Percentiles rank a stretch among this genome's conserved stretches.
Conservation (phyloP, 1,140 invertebrate genomes). For the Radopholus similis region DNA sequence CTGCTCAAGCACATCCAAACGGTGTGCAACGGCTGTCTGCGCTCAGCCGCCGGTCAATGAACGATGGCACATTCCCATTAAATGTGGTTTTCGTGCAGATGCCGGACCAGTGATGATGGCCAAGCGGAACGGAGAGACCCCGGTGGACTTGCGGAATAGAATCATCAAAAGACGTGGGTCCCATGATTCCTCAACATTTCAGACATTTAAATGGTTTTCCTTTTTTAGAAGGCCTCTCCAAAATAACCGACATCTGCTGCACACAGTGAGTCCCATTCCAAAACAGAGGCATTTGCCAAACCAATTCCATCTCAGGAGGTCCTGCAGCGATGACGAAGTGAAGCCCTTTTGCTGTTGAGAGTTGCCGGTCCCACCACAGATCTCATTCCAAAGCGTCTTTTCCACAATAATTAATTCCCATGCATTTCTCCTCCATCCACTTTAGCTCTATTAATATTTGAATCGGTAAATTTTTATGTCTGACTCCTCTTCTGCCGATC, state of each 20-base stretch:
- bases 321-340: constrained; percentile 4
- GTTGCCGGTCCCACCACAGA: too few relatives aligned
- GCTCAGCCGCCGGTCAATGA: background rate
- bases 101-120: background rate
- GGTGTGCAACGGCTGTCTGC: constrained; percentile 13
- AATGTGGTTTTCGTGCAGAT: background rate
- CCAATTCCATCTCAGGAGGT: too few relatives aligned
- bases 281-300: too few relatives aligned
- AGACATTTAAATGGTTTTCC: background rate
- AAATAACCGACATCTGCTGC: constrained; percentile 16
- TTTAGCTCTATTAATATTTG: too few relatives aligned
- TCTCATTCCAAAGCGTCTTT: too few relatives aligned
- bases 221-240: background rate
- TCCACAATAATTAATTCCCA: too few relatives aligned
- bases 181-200: too few relatives aligned
- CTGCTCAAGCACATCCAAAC: constrained; percentile 16
- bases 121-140: background rate
- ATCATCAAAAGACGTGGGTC: constrained; percentile 6
- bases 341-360: constrained; percentile 19
- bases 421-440: too few relatives aligned
- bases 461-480: too few relatives aligned
- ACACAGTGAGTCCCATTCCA: constrained; percentile 16
- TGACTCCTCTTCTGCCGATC: too few relatives aligned
- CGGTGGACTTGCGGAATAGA: background rate
- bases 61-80: background rate